Evolutionary conservation across 1,140 invertebrate species (phyloP).

Genomic region (Pseudomyrmex dendroicus): DNA sequence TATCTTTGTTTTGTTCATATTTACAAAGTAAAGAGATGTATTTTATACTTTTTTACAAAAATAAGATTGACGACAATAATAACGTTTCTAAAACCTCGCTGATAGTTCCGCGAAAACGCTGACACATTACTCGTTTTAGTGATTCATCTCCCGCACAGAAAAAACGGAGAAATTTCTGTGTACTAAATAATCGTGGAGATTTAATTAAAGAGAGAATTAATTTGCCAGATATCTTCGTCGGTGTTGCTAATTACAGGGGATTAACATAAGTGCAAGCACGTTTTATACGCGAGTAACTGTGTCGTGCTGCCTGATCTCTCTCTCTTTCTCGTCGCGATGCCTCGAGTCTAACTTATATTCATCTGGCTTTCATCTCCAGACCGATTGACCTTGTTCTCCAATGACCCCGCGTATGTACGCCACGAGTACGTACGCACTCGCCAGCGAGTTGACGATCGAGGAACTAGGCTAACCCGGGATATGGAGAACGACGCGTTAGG

Average conservation of each 20-base stretch:
- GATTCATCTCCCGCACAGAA: not conserved
- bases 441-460: constrained; percentile 22
- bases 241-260: not conserved
- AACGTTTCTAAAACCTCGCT: not conserved
- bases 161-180: not conserved
- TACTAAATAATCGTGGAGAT: not conserved
- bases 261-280: not conserved
- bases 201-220: constrained; percentile 24
- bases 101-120: not conserved
- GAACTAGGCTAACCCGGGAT: constrained; percentile 75
- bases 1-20: too few relatives aligned
- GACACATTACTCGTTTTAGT: not conserved
- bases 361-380: constrained; percentile 46
- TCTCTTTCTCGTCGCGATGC: not conserved
- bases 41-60: not conserved
- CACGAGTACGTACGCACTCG: constrained; percentile 68
- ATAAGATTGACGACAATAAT: not conserved
- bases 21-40: not conserved
- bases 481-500: constrained; percentile 73
- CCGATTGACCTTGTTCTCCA: constrained; percentile 77
- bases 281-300: not conserved
- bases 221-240: not conserved
- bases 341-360: not conserved
- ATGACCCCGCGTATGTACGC: constrained; percentile 69
- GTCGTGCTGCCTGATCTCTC: not conserved